phyloP scores from a whole-genome alignment of 2,888 invertebrate species.

The Netelia inedita region DNA sequence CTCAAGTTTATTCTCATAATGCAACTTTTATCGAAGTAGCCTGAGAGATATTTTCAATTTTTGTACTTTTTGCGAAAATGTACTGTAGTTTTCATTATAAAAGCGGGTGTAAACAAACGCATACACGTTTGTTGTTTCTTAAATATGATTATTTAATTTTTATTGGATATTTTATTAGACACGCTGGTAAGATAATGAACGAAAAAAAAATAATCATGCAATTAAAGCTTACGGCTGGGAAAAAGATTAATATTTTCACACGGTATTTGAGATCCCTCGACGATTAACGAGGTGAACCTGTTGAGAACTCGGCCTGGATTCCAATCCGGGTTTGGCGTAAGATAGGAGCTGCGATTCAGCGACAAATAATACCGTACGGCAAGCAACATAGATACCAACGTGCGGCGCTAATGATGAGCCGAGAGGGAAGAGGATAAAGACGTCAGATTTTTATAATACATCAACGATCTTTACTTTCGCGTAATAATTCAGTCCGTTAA shows the following conservation, averaged over 20 bases:
- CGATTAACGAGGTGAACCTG: constrained; percentile 38
- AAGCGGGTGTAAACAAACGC: no score
- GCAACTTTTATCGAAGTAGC: no score
- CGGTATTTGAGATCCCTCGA: constrained; percentile 2
- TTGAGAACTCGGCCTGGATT: constrained; percentile 45
- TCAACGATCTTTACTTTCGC: not conserved
- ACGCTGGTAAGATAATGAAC: no score
- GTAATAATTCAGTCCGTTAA: not conserved
- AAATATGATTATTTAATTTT: no score
- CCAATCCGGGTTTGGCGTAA: constrained; percentile 22
- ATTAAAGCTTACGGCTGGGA: no score
- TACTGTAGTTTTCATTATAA: no score
- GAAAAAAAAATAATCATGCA: no score
- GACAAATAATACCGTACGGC: constrained; percentile 54
- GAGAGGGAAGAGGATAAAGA: not conserved
- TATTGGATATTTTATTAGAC: no score
- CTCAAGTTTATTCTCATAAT: no score
- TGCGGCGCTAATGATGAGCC: not conserved
- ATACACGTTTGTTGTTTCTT: no score
- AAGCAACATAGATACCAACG: not conserved
- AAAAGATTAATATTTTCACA: not conserved
- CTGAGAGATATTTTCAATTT: no score
- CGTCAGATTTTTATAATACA: not conserved
- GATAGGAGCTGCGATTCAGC: constrained; percentile 26
- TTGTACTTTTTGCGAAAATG: no score